A percentile compares a stretch with the other conserved stretches of the same genome.
Evolutionary conservation across 1,140 invertebrate species (phyloP).

Genomic region (Diabrotica virgifera): DNA sequence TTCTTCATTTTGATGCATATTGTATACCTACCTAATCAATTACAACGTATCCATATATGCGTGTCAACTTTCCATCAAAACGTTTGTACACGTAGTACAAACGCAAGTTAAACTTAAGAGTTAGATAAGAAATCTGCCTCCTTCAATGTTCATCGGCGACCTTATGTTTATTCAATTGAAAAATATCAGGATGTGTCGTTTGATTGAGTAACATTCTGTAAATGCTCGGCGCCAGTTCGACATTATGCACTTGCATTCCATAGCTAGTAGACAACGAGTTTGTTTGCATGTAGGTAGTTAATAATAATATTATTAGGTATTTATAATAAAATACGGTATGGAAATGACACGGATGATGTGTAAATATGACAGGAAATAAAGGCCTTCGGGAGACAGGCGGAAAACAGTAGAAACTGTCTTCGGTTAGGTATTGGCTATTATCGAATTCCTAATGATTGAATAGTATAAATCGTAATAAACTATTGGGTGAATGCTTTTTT

Average conservation of each 20-base stretch:
- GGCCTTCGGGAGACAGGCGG: no score
- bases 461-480: no score
- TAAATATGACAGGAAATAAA: no score
- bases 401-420: no score
- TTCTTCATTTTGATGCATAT: no score
- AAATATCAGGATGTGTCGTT: not conserved
- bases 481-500: no score
- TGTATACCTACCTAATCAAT: no score
- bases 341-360: not conserved
- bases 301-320: not conserved
- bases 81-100: not conserved
- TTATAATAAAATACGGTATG: not conserved
- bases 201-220: not conserved
- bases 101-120: not conserved
- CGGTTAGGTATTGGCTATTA: no score
- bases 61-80: not conserved
- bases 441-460: no score
- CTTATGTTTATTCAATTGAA: constrained; percentile 3
- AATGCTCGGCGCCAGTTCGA: not conserved
- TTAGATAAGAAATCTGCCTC: not conserved
- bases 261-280: not conserved
- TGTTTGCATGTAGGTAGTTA: not conserved
- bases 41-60: no score
- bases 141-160: not conserved
- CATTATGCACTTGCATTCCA: constrained; percentile 2